Percentiles rank a stretch among this genome's conserved stretches.
Evolutionary conservation across 2,888 invertebrate genomes (phyloP).

Genomic region (Leptarthrus brevirostris): DNA sequence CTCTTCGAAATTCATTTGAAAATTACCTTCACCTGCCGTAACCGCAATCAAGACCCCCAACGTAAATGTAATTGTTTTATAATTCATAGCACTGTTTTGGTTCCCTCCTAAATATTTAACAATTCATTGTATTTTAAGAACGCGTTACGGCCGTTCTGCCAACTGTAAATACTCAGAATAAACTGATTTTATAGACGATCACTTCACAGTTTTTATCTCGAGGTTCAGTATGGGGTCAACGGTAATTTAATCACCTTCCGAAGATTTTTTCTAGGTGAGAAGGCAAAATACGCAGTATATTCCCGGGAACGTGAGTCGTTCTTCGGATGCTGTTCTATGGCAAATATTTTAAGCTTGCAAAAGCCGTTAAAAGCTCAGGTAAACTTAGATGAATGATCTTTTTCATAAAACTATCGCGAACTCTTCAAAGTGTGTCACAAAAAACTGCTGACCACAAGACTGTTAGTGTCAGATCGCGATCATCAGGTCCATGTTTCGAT

Average conservation of each 20-base stretch:
- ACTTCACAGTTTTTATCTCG: slow-evolving; percentile 50
- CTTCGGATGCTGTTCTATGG: background rate
- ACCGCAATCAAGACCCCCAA: background rate
- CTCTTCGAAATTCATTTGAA: background rate
- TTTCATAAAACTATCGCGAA: too few relatives aligned
- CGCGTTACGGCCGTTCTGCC: slow-evolving; percentile 43
- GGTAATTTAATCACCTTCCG: slow-evolving; percentile 49
- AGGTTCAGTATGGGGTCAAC: slow-evolving; percentile 45
- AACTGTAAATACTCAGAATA: slow-evolving; percentile 50
- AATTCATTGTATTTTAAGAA: slow-evolving; percentile 25
- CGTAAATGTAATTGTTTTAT: background rate
- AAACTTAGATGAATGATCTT: background rate
- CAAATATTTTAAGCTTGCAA: too few relatives aligned
- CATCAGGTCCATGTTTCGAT: too few relatives aligned
- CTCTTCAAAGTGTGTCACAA: too few relatives aligned
- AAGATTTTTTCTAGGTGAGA: slow-evolving; percentile 5
- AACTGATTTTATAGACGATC: slow-evolving; percentile 52
- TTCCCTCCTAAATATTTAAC: background rate
- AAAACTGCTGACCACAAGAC: too few relatives aligned
- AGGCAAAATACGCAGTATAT: slow-evolving; percentile 2
- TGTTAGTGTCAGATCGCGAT: too few relatives aligned
- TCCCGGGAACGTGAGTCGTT: background rate
- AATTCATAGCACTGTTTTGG: background rate
- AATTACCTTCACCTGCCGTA: slow-evolving; percentile 6
- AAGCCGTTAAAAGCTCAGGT: slow-evolving; percentile 16